Evolutionary conservation across 2,113 vertebrate species (phyloP), one percentile per base, ranked within the genome.

Genomic region (Ascaphus truei): DNA sequence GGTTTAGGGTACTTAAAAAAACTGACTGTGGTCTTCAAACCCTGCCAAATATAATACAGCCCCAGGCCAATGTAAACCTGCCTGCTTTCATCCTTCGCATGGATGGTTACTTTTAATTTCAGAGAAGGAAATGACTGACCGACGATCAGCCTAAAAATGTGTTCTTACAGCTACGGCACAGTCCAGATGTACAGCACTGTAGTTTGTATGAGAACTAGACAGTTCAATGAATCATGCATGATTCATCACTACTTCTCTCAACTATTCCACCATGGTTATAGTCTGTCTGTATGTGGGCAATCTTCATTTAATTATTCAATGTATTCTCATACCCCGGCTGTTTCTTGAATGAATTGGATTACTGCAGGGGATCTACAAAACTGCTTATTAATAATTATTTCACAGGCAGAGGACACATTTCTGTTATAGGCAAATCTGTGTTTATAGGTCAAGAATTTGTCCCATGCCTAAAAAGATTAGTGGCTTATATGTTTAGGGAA

Each of bases 311-410:
- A 18, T 51, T 48, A 45, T 18, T 45, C 25, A 9, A 27, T 30
- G n/a, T 62, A 62, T 48, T 47, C 18, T 11, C 26, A 20, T 30
- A 45, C 59, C 27, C 20, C 2, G 41, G 27, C 59, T 45, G 41
- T 31, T 45, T 47, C 59, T 62, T n/a, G 47, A 31, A 48, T 47
- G 31, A 62, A 47, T 62, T 47, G 59, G 59, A 43, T 62, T 62
- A 62, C 41, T 20, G 27, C 11, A 45, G 27, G 59, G 39, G 16
- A 18, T 31, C n/a, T 33, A 20, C 29, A 7, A 45, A 47, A 60
- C 37, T 36, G 27, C 37, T 27, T 43, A 43, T 30, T 60, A 60
- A n/a, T n/a, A n/a, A 62, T 47, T 62, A 23, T 26, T 62, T 62
- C 27, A 43, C n/a, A 20, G 30, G 23, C 2, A 41, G 27, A 7